Evolutionary conservation across 2,797 vertebrate species (phyloP), one percentile per base, ranked within the genome.

Genomic region (Glossophaga mutica): DNA sequence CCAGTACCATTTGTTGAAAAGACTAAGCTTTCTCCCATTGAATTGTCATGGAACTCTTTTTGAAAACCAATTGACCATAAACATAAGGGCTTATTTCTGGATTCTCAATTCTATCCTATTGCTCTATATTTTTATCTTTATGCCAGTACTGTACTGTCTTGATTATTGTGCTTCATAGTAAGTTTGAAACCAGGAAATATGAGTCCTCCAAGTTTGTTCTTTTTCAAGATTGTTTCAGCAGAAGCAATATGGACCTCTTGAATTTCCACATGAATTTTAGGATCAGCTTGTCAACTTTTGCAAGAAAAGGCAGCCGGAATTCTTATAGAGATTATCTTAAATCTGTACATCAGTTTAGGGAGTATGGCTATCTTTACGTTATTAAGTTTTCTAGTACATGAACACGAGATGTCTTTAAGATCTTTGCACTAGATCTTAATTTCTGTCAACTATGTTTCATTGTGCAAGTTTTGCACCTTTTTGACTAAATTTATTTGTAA

Each of bases 251-350:
- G 34, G 19, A 26, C 48, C 59, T 14, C 67, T 91, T 76, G 48
- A 93, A 81, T 94, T 77, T 91, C 37, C 59, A 37, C 93, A 46
- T 78, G 21, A 88, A 81, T 91, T 94, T 97, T 84, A 92, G 87
- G 32, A 88, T 76, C 32, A 74, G 26, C 39, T 65, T 90, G 78
- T 90, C 84, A 96, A 68, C 91, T 86, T 92, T 70, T 44, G 42
- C 6, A 44, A 39, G 39, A 44, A 65, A 88, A 85, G 48, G 10
- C 55, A 70, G 5, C 24, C 48, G 34, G 68, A 86, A 84, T 91
- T 92, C 65, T 92, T 82, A 88, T 5, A 91, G 48, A 44, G 6
- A 68, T 83, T 26, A 0, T 68, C 9, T 73, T 59, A 7, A 79
- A 37, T 44, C 65, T 89, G 29, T 83, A 37, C 42, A 71, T 87